These are phyloP conservation scores for Micropterix aruncella DNA, from an alignment of 2,888 invertebrate genomes.

Conservation along the genomic window DNA sequence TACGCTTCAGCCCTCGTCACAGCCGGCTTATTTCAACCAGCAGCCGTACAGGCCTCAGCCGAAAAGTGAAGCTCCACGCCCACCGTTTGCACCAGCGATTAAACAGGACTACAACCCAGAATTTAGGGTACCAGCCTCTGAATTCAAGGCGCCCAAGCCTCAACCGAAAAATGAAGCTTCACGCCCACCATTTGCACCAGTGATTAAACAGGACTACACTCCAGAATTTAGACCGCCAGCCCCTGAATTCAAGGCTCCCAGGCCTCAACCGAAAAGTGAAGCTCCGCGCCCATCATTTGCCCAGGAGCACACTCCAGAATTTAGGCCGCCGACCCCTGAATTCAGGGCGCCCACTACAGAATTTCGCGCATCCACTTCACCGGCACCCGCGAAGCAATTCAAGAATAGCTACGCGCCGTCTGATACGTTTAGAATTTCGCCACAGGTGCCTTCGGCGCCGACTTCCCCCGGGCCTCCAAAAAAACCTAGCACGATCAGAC, in stretches of 20 bases:
- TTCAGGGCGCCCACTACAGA: neutral
- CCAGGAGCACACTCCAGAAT: neutral
- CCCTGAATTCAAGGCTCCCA: neutral
- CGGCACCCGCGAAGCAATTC: neutral
- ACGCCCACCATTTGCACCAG: neutral
- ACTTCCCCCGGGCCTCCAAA: neutral
- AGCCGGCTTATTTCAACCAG: conserved; percentile 19
- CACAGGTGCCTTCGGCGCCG: neutral
- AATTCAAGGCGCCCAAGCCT: neutral
- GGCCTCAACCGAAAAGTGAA: neutral
- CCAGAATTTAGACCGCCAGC: neutral
- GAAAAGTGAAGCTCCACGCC: neutral
- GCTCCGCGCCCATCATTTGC: neutral
- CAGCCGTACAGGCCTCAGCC: conserved; percentile 17
- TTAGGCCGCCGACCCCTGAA: no score
- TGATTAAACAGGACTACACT: neutral
- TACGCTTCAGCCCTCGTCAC: conserved; percentile 23
- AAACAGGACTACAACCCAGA: neutral
- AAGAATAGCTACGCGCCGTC: neutral
- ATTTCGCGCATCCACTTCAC: neutral
- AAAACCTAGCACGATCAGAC: no score
- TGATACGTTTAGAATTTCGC: neutral
- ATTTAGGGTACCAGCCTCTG: neutral
- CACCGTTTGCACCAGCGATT: neutral
- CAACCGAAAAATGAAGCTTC: neutral